Conservation (phyloP, 1,140 invertebrate species). For the Plutomurus gul region DNA sequence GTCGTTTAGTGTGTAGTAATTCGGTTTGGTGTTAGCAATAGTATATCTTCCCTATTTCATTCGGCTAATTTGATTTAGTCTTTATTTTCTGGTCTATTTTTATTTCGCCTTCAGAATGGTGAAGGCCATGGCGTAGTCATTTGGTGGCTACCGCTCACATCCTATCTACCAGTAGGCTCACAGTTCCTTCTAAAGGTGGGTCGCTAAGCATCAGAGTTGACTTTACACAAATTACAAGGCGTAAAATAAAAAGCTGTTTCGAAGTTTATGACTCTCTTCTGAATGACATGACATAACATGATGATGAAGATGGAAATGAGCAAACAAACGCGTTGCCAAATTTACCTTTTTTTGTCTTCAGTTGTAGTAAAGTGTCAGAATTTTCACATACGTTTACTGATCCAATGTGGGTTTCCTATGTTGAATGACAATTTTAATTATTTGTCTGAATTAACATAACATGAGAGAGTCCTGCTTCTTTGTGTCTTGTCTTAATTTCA, state of each 20-base stretch:
- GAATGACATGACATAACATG: slow-evolving; percentile 19
- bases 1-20: background rate
- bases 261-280: background rate
- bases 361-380: too few relatives aligned
- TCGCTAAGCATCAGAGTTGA: background rate
- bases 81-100: slow-evolving; percentile 24
- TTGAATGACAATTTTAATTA: too few relatives aligned
- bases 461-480: too few relatives aligned
- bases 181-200: background rate
- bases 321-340: slow-evolving; percentile 16
- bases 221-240: slow-evolving; percentile 9
- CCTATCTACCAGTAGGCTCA: background rate
- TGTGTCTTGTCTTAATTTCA: too few relatives aligned
- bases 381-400: too few relatives aligned
- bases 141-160: background rate
- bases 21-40: background rate
- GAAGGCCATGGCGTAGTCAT: background rate
- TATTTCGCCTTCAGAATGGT: background rate
- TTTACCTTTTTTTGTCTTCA: background rate
- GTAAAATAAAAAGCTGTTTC: slow-evolving; percentile 14
- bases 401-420: too few relatives aligned
- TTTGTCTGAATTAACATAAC: too few relatives aligned
- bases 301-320: slow-evolving; percentile 15
- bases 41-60: background rate
- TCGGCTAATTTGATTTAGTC: slow-evolving; percentile 18